These are phyloP conservation scores for Drosophila jambulina DNA, from an alignment of 1,140 invertebrate genomes.

Conservation along the genomic window DNA sequence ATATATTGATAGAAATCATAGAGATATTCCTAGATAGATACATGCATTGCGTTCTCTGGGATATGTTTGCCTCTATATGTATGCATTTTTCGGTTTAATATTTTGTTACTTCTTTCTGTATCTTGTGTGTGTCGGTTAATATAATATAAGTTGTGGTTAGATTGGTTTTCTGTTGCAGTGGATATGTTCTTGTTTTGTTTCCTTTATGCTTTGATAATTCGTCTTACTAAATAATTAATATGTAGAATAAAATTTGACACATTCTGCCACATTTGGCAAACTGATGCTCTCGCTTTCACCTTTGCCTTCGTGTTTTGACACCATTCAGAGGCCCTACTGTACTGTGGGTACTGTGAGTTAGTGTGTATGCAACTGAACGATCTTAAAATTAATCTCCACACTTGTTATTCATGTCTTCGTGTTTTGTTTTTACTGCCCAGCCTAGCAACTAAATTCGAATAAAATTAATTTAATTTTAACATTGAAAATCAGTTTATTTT, in stretches of 20 bases:
- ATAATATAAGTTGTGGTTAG: slow-evolving; percentile 61
- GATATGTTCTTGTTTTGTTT: slow-evolving; percentile 62
- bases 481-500: slow-evolving; percentile 83
- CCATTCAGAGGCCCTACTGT: slow-evolving; percentile 35
- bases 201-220: slow-evolving; percentile 34
- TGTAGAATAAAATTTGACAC: slow-evolving; percentile 79
- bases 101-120: slow-evolving; percentile 33
- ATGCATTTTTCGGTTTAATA: slow-evolving; percentile 48
- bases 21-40: slow-evolving; percentile 34
- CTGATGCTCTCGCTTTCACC: slow-evolving; percentile 41
- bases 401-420: slow-evolving; percentile 27
- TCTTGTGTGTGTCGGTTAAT: slow-evolving; percentile 54
- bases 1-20: slow-evolving; percentile 36
- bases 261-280: slow-evolving; percentile 48
- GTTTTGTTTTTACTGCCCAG: slow-evolving; percentile 73
- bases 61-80: slow-evolving; percentile 76
- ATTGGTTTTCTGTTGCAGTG: slow-evolving; percentile 63
- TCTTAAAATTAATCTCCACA: slow-evolving; percentile 56
- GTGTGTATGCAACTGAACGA: slow-evolving; percentile 47
- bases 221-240: slow-evolving; percentile 64
- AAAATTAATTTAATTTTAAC: slow-evolving; percentile 78
- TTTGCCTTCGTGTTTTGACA: slow-evolving; percentile 42
- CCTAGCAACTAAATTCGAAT: slow-evolving; percentile 70
- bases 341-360: slow-evolving; percentile 15
- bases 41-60: slow-evolving; percentile 55